phyloP scores from a whole-genome alignment of 1,140 invertebrate species.

The Zaprionus lachaisei region DNA sequence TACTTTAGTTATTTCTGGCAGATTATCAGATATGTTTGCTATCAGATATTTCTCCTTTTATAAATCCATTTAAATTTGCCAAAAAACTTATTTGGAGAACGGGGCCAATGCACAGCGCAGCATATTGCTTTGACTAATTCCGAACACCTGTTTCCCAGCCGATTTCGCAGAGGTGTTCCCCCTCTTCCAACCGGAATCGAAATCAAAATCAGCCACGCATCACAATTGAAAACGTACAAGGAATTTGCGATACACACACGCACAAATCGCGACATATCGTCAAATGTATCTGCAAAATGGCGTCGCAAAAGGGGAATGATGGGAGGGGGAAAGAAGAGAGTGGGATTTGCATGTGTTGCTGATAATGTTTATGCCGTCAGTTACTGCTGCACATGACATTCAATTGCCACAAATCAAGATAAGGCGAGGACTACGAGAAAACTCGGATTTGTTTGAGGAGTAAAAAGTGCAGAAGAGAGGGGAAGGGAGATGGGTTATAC shows the following conservation, averaged over 20 bases:
- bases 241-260: conserved; percentile 28
- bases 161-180: conserved; percentile 9
- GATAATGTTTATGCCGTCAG: conserved; percentile 65
- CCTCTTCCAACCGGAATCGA: conserved; percentile 9
- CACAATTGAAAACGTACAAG: conserved; percentile 44
- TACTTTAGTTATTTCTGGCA: too few relatives aligned
- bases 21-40: not conserved
- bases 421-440: conserved; percentile 30
- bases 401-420: conserved; percentile 65
- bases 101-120: not conserved
- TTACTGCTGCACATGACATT: conserved; percentile 62
- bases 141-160: conserved; percentile 45
- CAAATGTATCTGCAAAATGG: conserved; percentile 47
- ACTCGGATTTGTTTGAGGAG: conserved; percentile 1
- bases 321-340: not conserved
- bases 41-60: not conserved
- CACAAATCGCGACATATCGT: conserved; percentile 48
- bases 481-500: conserved; percentile 8
- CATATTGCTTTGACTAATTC: conserved; percentile 37
- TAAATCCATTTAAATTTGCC: not conserved
- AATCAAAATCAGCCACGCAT: conserved; percentile 38
- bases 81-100: not conserved
- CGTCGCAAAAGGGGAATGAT: not conserved
- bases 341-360: conserved; percentile 46
- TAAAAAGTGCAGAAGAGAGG: conserved; percentile 4